phyloP scores from a whole-genome alignment of 2,888 invertebrate species.

The Philereme vetulata region DNA sequence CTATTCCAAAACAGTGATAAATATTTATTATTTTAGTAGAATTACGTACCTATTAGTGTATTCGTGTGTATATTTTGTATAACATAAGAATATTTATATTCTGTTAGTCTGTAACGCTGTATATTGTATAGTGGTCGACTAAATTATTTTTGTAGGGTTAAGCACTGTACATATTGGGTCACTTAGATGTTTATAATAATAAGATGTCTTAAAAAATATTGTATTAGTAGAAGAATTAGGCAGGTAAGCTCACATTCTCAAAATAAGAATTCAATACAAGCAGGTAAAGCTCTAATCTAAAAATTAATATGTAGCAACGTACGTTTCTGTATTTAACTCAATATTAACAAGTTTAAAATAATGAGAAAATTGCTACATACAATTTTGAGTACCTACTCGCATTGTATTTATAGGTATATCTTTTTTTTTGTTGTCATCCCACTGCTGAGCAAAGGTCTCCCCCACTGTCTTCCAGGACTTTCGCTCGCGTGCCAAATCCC shows the following conservation, averaged over 20 bases:
- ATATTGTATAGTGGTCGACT: slow-evolving; percentile 78
- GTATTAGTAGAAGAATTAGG: slow-evolving; percentile 58
- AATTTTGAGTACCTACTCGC: too few relatives aligned
- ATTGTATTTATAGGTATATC: too few relatives aligned
- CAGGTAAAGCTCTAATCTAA: too few relatives aligned
- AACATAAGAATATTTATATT: slow-evolving; percentile 68
- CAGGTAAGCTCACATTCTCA: slow-evolving; percentile 53
- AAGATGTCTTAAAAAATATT: slow-evolving; percentile 62
- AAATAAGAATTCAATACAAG: slow-evolving; percentile 14
- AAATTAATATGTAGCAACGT: too few relatives aligned
- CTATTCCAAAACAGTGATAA: slow-evolving; percentile 50
- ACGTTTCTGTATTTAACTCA: too few relatives aligned
- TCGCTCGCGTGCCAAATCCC: too few relatives aligned
- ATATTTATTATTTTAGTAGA: slow-evolving; percentile 27
- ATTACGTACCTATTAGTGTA: slow-evolving; percentile 7
- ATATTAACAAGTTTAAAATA: too few relatives aligned
- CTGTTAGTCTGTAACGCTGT: slow-evolving; percentile 55
- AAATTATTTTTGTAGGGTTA: slow-evolving; percentile 83
- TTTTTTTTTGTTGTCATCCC: too few relatives aligned
- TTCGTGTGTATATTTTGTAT: slow-evolving; percentile 45
- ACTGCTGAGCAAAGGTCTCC: too few relatives aligned
- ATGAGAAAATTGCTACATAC: too few relatives aligned
- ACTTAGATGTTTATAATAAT: slow-evolving; percentile 72
- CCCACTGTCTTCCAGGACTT: too few relatives aligned
- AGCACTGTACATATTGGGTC: slow-evolving; percentile 77